phyloP scores from a whole-genome alignment of 2,113 vertebrate genomes.

The Tringa solitaria region DNA sequence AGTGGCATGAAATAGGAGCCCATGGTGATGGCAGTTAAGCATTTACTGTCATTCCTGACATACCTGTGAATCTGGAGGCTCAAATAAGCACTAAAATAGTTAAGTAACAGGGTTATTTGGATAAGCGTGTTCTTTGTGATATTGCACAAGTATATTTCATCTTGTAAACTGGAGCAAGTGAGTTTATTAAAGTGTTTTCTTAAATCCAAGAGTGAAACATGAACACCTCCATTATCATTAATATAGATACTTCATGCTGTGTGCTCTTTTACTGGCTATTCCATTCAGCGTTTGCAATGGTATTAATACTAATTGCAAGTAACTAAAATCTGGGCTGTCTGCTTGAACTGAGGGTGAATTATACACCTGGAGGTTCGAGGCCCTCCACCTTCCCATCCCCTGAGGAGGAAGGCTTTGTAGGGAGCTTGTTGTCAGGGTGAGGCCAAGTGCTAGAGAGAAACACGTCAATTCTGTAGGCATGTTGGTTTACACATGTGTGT shows the following conservation, averaged over 20 bases:
- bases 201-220: not conserved
- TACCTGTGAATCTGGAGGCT: not conserved
- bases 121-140: not conserved
- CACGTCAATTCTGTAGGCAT: fast-evolving
- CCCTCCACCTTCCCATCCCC: not conserved
- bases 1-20: not conserved
- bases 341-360: not conserved
- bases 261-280: not conserved
- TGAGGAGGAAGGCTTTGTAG: not conserved
- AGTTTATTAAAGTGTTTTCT: not conserved
- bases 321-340: not conserved
- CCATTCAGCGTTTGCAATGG: not conserved
- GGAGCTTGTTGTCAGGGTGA: not conserved
- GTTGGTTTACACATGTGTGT: not conserved
- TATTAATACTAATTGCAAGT: not conserved
- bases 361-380: not conserved
- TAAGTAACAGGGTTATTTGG: not conserved
- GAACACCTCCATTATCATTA: not conserved
- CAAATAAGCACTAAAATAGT: not conserved
- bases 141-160: not conserved
- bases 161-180: not conserved
- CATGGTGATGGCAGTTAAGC: not conserved
- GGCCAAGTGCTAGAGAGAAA: not conserved
- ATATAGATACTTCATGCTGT: not conserved
- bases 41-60: not conserved